phyloP scores from a whole-genome alignment of 2,888 invertebrate genomes.

The Myopa tessellatipennis region DNA sequence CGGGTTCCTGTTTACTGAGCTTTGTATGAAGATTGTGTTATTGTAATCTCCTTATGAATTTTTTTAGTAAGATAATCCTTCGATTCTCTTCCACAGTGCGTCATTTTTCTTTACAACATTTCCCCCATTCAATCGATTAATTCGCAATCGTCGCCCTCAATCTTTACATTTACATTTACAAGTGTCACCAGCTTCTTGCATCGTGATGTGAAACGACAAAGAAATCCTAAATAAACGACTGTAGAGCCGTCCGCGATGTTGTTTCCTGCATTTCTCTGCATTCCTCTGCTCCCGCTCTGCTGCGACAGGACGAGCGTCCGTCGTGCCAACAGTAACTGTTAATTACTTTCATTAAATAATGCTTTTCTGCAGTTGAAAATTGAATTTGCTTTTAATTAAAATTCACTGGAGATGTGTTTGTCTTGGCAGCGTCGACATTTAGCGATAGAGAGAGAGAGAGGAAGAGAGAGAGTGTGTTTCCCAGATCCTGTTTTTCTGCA shows the following conservation, averaged over 20 bases:
- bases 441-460: background rate
- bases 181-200: conserved; percentile 17
- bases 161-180: background rate
- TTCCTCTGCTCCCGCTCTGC: background rate
- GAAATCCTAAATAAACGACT: conserved; percentile 15
- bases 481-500: background rate
- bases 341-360: conserved; percentile 54
- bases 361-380: conserved; percentile 51
- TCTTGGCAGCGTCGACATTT: conserved; percentile 46
- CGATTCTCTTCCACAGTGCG: too few relatives aligned
- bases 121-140: background rate
- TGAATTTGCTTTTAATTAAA: conserved; percentile 56
- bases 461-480: background rate
- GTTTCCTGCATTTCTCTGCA: background rate
- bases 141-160: background rate
- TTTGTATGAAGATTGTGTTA: too few relatives aligned
- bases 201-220: conserved; percentile 8
- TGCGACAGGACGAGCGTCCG: background rate
- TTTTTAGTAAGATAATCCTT: too few relatives aligned
- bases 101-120: too few relatives aligned
- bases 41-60: too few relatives aligned
- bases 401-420: conserved; percentile 53
- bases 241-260: background rate
- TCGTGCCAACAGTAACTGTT: conserved; percentile 42
- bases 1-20: too few relatives aligned